Conservation (phyloP, 1,140 invertebrate genomes). For the Yoshiicerus persimilis region DNA sequence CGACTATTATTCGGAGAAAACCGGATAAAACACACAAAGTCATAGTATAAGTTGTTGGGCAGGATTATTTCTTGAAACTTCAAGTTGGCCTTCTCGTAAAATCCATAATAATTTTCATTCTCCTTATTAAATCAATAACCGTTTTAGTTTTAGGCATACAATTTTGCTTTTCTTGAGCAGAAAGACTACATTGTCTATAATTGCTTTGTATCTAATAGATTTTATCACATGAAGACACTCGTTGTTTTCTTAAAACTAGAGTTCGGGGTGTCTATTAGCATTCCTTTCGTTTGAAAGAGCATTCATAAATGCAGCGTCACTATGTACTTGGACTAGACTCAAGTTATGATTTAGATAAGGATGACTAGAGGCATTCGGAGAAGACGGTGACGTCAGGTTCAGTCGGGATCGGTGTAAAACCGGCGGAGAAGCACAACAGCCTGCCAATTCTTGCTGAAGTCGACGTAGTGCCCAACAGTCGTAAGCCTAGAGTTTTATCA, state of each 20-base stretch:
- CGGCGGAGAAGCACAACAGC: slow-evolving; percentile 45
- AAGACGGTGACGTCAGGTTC: slow-evolving; percentile 33
- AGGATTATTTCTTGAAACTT: too few relatives aligned
- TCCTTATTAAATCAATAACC: too few relatives aligned
- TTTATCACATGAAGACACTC: neutral
- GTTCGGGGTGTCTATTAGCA: neutral
- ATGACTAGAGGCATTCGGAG: slow-evolving; percentile 23
- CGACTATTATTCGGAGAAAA: neutral
- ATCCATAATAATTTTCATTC: neutral
- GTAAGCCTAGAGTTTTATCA: slow-evolving; percentile 38
- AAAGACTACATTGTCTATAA: neutral
- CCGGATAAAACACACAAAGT: neutral
- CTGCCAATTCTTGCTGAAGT: slow-evolving; percentile 47
- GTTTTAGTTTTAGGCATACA: too few relatives aligned
- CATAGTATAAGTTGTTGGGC: too few relatives aligned
- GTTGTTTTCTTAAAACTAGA: neutral
- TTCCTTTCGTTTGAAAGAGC: neutral
- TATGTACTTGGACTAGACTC: neutral
- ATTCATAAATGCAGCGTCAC: neutral
- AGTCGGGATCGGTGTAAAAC: slow-evolving; percentile 44
- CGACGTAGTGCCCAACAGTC: slow-evolving; percentile 48
- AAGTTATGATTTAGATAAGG: slow-evolving; percentile 20
- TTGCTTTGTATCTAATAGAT: neutral
- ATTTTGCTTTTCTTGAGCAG: neutral
- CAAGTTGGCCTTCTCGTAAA: neutral